phyloP scores from a whole-genome alignment of 1,140 invertebrate species.

The Sitodiplosis mosellana region DNA sequence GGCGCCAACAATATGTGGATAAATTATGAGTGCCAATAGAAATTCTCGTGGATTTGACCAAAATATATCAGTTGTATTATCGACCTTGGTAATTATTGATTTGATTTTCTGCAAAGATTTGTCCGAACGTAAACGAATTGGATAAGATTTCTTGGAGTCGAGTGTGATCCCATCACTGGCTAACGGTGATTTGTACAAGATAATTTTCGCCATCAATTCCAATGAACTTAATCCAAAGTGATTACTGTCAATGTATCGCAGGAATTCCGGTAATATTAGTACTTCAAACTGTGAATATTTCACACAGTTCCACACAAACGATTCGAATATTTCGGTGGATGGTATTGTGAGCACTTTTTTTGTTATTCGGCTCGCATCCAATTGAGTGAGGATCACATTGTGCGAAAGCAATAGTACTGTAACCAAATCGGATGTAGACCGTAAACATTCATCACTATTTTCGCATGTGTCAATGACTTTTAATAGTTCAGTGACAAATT shows the following conservation, averaged over 20 bases:
- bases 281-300: conserved; percentile 50
- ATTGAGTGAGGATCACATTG: conserved; percentile 42
- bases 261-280: conserved; percentile 46
- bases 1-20: conserved; percentile 37
- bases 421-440: conserved; percentile 23
- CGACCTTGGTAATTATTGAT: background rate
- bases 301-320: conserved; percentile 42
- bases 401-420: conserved; percentile 37
- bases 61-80: background rate
- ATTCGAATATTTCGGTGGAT: conserved; percentile 33
- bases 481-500: conserved; percentile 30
- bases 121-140: conserved; percentile 33
- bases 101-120: conserved; percentile 5
- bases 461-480: conserved; percentile 28
- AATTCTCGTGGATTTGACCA: conserved; percentile 18
- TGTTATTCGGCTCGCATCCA: conserved; percentile 42
- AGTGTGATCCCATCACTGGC: conserved; percentile 36
- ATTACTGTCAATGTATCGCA: conserved; percentile 36
- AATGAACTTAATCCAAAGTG: conserved; percentile 33
- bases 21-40: conserved; percentile 33
- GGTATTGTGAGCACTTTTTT: conserved; percentile 36
- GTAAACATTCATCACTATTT: conserved; percentile 27
- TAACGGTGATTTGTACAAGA: conserved; percentile 43
- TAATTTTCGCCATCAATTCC: conserved; percentile 42
- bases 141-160: conserved; percentile 42